A percentile compares a stretch with the other conserved stretches of the same genome.
Evolutionary conservation across 2,113 vertebrate genomes (phyloP).

Genomic region (Neogale vison): DNA sequence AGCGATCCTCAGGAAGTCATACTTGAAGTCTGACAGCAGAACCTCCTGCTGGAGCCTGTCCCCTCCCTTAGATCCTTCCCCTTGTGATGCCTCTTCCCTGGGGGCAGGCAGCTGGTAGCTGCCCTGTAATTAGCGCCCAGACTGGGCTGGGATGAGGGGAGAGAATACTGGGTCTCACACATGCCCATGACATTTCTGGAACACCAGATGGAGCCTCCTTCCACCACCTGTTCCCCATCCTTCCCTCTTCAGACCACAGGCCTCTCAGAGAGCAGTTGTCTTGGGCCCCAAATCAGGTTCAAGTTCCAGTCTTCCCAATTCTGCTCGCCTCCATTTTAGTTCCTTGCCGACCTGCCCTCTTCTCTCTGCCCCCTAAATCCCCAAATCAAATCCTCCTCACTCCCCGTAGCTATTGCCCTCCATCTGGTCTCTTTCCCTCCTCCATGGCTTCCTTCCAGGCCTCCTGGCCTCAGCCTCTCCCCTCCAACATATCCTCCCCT

Average conservation of each 20-base stretch:
- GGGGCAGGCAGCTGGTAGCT: background rate
- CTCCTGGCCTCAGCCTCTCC: background rate
- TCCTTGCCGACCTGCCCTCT: background rate
- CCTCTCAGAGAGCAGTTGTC: background rate
- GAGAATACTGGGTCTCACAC: background rate
- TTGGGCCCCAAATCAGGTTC: background rate
- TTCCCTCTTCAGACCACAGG: background rate
- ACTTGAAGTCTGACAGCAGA: background rate
- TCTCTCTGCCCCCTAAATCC: background rate
- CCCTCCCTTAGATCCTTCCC: background rate
- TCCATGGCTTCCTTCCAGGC: background rate
- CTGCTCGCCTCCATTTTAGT: background rate
- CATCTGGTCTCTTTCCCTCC: background rate
- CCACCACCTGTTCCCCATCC: no score
- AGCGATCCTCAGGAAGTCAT: background rate
- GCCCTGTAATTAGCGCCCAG: slow-evolving; percentile 50
- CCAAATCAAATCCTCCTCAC: background rate
- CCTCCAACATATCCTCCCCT: background rate
- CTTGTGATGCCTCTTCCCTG: background rate
- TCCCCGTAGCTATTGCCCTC: background rate
- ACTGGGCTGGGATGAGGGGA: background rate
- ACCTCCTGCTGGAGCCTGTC: background rate
- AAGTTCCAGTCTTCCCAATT: background rate
- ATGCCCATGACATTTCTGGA: background rate
- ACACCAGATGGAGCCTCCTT: background rate